phyloP scores from a whole-genome alignment of 2,888 invertebrate species.

The Urechis unicinctus region DNA sequence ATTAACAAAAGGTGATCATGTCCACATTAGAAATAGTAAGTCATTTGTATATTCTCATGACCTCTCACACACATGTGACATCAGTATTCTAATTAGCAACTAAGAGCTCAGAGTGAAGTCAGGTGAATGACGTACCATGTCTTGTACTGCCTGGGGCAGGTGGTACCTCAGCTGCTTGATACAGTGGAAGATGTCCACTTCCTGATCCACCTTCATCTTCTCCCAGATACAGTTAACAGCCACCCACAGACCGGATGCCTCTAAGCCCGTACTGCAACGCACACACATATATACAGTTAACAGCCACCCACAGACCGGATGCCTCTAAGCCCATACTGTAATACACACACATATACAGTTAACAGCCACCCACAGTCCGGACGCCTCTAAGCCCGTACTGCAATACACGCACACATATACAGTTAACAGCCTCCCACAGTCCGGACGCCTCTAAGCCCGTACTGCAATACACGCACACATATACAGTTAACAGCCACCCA shows the following conservation, averaged over 20 bases:
- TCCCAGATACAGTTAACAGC: conserved; percentile 26
- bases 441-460: conserved; percentile 19
- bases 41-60: too few relatives aligned
- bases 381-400: too few relatives aligned
- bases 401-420: too few relatives aligned
- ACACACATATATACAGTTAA: background rate
- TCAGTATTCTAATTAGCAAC: background rate
- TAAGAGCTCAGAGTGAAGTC: too few relatives aligned
- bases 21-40: too few relatives aligned
- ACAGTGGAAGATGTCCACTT: conserved; percentile 46
- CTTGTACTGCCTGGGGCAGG: conserved; percentile 37
- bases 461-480: conserved; percentile 23
- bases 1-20: too few relatives aligned
- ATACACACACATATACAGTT: background rate
- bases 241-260: conserved; percentile 19
- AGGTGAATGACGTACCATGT: conserved; percentile 25
- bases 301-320: too few relatives aligned
- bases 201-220: conserved; percentile 43
- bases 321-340: too few relatives aligned
- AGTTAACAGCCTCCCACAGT: conserved; percentile 17
- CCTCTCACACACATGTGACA: too few relatives aligned
- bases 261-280: conserved; percentile 20
- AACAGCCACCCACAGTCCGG: too few relatives aligned
- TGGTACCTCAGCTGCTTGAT: conserved; percentile 43
- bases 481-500: too few relatives aligned